A percentile compares a stretch with the other conserved stretches of the same genome.
These are phyloP conservation scores for Cnemophilus loriae DNA, from an alignment of 2,113 vertebrate species.

Conservation along the genomic window DNA sequence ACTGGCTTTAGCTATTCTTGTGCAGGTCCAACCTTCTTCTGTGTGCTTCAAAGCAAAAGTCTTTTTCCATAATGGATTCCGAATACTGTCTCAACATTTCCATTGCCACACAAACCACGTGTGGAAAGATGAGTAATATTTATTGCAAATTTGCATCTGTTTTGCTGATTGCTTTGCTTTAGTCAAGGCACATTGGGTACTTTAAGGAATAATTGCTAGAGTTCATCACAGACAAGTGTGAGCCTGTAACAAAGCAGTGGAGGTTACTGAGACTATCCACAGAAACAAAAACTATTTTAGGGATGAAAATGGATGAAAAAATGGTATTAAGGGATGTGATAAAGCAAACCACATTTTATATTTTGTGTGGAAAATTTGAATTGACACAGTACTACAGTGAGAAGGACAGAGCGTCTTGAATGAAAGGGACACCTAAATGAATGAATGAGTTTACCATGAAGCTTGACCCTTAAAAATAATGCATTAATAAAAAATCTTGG, in stretches of 20 bases:
- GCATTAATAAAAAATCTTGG: not conserved
- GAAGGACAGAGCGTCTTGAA: not conserved
- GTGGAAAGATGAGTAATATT: not conserved
- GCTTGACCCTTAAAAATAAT: not conserved
- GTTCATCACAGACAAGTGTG: not conserved
- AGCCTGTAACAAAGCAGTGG: not conserved
- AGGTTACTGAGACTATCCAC: not conserved
- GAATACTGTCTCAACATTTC: not conserved
- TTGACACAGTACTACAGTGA: not conserved
- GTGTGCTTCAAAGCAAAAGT: not conserved
- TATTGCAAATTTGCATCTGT: not conserved
- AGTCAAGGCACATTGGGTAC: not conserved
- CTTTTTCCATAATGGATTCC: not conserved
- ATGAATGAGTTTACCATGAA: not conserved
- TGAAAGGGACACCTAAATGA: not conserved
- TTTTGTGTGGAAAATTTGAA: not conserved
- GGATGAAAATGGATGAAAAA: not conserved
- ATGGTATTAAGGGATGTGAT: not conserved
- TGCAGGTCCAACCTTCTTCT: not conserved
- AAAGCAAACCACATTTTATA: not conserved
- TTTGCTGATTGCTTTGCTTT: conserved; percentile 43
- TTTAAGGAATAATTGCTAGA: not conserved
- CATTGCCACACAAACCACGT: not conserved
- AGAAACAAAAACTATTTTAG: not conserved
- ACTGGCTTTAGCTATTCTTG: not conserved